Conservation (phyloP, 1,140 invertebrate species). For the Cephus cinctus region DNA sequence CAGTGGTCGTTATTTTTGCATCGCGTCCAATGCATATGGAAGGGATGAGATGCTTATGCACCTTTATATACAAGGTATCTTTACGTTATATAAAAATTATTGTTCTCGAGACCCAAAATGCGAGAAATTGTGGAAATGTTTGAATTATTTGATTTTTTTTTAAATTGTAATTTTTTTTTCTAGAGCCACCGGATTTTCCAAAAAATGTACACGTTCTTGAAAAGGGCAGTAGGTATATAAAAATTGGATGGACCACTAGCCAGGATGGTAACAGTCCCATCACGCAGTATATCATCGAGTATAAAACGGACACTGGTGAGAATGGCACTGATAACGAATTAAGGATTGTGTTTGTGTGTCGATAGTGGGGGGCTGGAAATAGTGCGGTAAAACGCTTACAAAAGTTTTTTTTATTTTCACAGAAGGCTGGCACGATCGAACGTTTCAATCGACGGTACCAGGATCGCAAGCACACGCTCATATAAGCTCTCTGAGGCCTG, state of each 20-base stretch:
- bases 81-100: conserved; percentile 3
- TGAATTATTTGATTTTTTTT: conserved; percentile 1
- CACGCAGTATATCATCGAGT: conserved; percentile 82
- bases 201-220: conserved; percentile 82
- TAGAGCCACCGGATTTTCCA: conserved; percentile 82
- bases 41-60: conserved; percentile 89
- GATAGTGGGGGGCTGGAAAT: too few species aligned
- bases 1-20: conserved; percentile 85
- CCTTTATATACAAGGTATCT: conserved; percentile 82
- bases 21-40: conserved; percentile 85
- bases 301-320: conserved; percentile 79
- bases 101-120: not conserved
- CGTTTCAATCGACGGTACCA: conserved; percentile 75
- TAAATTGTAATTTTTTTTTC: conserved; percentile 3
- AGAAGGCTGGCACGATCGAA: conserved; percentile 74
- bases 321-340: conserved; percentile 22
- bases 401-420: conserved; percentile 31
- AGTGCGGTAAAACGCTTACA: too few species aligned
- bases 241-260: conserved; percentile 78
- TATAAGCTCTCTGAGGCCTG: conserved; percentile 79
- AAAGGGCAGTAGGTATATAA: conserved; percentile 72
- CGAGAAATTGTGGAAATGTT: too few species aligned
- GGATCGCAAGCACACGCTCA: conserved; percentile 76
- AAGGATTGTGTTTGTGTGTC: too few species aligned
- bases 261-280: conserved; percentile 88